A percentile compares a stretch with the other conserved stretches of the same genome.
phyloP scores from a whole-genome alignment of 1,140 invertebrate genomes.

The Cheumatopsyche charites region DNA sequence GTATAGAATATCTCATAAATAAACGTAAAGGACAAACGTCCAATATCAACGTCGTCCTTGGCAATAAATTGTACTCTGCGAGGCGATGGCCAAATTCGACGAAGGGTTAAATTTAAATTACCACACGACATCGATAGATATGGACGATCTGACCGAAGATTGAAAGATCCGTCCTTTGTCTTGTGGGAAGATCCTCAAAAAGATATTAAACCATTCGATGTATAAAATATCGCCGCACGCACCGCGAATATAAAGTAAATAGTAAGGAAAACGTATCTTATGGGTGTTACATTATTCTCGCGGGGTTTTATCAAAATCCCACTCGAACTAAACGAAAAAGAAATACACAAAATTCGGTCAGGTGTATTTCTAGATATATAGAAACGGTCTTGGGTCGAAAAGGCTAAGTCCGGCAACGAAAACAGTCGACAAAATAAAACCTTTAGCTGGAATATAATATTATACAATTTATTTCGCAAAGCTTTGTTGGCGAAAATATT shows the following conservation, averaged over 20 bases:
- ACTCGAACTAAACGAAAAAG: background rate
- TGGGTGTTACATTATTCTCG: background rate
- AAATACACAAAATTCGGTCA: slow-evolving; percentile 3
- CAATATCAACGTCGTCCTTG: slow-evolving; percentile 20
- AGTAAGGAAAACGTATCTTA: background rate
- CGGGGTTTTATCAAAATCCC: background rate
- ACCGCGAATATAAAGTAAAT: background rate
- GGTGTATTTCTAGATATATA: background rate
- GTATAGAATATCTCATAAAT: background rate
- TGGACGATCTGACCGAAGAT: slow-evolving; percentile 2
- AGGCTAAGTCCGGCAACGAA: slow-evolving; percentile 9
- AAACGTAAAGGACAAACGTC: slow-evolving; percentile 25
- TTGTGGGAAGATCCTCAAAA: no score
- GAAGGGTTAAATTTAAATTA: slow-evolving; percentile 5
- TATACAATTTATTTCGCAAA: background rate
- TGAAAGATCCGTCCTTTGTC: background rate
- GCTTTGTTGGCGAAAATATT: no score
- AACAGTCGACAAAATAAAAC: slow-evolving; percentile 8
- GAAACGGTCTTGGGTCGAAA: background rate
- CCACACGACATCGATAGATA: background rate
- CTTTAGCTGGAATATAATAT: background rate
- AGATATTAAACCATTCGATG: no score
- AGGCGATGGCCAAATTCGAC: slow-evolving; percentile 13
- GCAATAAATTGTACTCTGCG: slow-evolving; percentile 21
- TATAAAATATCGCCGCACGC: no score